These are phyloP conservation scores for Rhimphoctona megacephalus DNA, from an alignment of 2,888 invertebrate genomes.

Conservation along the genomic window DNA sequence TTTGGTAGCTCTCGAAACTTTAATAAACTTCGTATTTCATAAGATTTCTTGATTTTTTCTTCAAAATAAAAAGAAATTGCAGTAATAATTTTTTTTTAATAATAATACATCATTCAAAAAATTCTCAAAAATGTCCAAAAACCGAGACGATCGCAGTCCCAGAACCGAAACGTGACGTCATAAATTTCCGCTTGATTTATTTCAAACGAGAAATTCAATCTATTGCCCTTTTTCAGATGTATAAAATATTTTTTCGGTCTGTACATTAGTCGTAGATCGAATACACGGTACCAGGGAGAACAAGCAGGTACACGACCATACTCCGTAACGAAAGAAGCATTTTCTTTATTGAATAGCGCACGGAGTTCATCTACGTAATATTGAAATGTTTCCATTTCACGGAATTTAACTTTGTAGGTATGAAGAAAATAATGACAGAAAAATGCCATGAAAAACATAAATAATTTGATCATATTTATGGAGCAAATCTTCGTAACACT, in stretches of 20 bases:
- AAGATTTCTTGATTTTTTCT: not conserved
- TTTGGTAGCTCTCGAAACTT: not conserved
- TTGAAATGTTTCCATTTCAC: conserved; percentile 9
- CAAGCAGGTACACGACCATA: conserved; percentile 20
- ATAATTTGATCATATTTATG: not conserved
- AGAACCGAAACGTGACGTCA: not conserved
- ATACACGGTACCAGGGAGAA: conserved; percentile 53
- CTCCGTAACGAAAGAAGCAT: conserved; percentile 37
- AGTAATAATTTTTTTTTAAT: not conserved
- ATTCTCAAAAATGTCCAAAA: not conserved
- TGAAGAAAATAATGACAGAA: not conserved
- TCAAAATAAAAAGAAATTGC: not conserved
- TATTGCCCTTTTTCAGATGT: not conserved
- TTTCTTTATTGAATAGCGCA: conserved; percentile 14
- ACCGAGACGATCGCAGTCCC: not conserved
- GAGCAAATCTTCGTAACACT: not conserved
- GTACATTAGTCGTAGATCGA: conserved; percentile 21
- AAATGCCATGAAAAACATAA: not conserved
- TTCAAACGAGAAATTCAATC: not conserved
- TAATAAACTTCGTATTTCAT: not conserved
- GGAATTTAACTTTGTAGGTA: conserved; percentile 18
- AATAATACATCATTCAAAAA: not conserved
- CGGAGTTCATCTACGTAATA: conserved; percentile 21
- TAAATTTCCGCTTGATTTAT: not conserved
- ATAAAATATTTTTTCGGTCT: conserved; percentile 1